Evolutionary conservation across 1,140 invertebrate species (phyloP).

Genomic region (Phymastichus coffea): DNA sequence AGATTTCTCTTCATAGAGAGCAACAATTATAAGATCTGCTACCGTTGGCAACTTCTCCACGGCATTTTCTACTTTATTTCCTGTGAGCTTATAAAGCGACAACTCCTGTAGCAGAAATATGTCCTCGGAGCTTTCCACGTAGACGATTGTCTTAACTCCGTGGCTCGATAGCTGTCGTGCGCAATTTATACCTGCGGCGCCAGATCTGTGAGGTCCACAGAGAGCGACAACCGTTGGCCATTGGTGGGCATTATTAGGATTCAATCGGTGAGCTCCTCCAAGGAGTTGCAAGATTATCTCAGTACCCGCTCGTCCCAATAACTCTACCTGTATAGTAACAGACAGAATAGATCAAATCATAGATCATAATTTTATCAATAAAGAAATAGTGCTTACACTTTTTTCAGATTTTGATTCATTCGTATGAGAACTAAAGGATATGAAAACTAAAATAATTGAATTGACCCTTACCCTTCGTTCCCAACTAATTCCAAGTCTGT

Average conservation of each 20-base stretch:
- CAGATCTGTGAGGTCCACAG: conserved; percentile 68
- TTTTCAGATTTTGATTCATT: too few species aligned
- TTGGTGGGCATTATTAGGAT: conserved; percentile 81
- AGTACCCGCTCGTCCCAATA: conserved; percentile 73
- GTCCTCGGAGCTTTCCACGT: conserved; percentile 59
- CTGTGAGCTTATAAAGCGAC: conserved; percentile 64
- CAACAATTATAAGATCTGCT: conserved; percentile 71
- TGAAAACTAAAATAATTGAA: conserved; percentile 13
- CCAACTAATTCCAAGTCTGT: conserved; percentile 66
- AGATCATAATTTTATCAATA: not conserved
- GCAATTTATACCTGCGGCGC: conserved; percentile 74
- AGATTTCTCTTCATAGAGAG: conserved; percentile 59
- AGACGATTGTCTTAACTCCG: conserved; percentile 72
- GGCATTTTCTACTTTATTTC: conserved; percentile 58
- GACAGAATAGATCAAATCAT: not conserved
- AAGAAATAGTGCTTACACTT: not conserved
- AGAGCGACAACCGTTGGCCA: conserved; percentile 75
- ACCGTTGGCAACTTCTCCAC: conserved; percentile 62
- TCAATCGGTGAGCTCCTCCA: conserved; percentile 72
- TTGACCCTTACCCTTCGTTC: conserved; percentile 57
- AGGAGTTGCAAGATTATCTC: conserved; percentile 78
- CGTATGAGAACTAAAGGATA: not conserved
- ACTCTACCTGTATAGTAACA: conserved; percentile 60
- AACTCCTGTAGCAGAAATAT: conserved; percentile 61
- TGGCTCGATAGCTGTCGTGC: conserved; percentile 82